Evolutionary conservation across 2,888 invertebrate genomes (phyloP).

Genomic region (Atethmia centrago): DNA sequence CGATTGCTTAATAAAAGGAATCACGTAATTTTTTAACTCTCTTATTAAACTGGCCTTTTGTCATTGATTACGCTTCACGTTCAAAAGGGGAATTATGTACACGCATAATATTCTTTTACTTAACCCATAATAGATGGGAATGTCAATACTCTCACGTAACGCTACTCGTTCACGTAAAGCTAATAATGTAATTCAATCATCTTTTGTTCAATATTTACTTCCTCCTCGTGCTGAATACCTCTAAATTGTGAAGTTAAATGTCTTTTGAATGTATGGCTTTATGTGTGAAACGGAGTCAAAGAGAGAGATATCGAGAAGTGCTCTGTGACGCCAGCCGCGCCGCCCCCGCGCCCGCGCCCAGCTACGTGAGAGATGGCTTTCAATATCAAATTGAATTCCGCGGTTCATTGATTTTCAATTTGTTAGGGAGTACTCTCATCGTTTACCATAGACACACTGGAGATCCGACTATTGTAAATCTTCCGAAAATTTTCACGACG

Average conservation of each 20-base stretch:
- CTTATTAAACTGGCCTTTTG: conserved; percentile 10
- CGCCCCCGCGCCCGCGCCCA: conserved; percentile 75
- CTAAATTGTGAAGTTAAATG: conserved; percentile 68
- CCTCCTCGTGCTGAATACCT: conserved; percentile 63
- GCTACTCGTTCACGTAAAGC: conserved; percentile 60
- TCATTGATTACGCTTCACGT: not conserved
- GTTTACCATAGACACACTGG: conserved; percentile 86
- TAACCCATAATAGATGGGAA: conserved; percentile 48
- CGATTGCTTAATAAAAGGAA: conserved; percentile 6
- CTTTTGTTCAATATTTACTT: conserved; percentile 66
- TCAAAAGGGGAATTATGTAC: conserved; percentile 27
- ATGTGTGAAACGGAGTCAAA: conserved; percentile 84
- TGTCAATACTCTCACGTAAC: conserved; percentile 58
- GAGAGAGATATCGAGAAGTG: conserved; percentile 83
- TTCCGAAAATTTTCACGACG: conserved; percentile 73
- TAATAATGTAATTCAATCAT: conserved; percentile 67
- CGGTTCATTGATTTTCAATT: conserved; percentile 92
- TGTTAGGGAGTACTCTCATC: conserved; percentile 87
- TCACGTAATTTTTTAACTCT: not conserved
- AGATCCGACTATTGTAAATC: conserved; percentile 84
- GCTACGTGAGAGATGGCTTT: conserved; percentile 89
- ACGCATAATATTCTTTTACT: conserved; percentile 31
- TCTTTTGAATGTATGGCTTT: conserved; percentile 79
- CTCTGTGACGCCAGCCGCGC: conserved; percentile 74
- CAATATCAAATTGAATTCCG: conserved; percentile 93